Evolutionary conservation across 1,140 invertebrate species (phyloP).

Genomic region (Ips nitidus): DNA sequence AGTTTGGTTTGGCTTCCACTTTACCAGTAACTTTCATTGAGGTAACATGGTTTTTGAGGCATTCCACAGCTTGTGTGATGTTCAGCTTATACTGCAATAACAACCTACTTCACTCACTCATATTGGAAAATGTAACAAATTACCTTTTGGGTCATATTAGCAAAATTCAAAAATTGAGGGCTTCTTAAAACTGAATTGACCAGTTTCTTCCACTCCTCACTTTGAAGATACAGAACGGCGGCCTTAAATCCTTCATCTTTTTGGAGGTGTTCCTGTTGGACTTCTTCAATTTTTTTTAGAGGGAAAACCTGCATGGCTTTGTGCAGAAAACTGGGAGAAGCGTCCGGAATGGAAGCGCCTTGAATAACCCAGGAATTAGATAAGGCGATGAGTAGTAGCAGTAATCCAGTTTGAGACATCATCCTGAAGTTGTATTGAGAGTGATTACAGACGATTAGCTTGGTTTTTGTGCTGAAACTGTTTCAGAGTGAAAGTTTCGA

Average conservation of each 20-base stretch:
- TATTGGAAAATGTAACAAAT: background rate
- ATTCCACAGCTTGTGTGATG: conserved; percentile 7
- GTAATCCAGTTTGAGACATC: background rate
- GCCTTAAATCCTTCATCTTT: conserved; percentile 42
- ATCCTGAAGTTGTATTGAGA: background rate
- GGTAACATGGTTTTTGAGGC: conserved; percentile 9
- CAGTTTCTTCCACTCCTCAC: conserved; percentile 37
- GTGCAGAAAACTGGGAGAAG: background rate
- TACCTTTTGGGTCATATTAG: conserved; percentile 25
- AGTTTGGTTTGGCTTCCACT: conserved; percentile 19
- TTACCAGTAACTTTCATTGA: conserved; percentile 13
- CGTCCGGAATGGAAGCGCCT: too few species aligned
- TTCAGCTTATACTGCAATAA: conserved; percentile 25
- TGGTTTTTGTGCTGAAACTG: background rate
- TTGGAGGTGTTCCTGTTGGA: conserved; percentile 37
- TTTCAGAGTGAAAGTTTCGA: too few species aligned
- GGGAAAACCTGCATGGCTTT: conserved; percentile 27
- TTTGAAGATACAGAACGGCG: conserved; percentile 41
- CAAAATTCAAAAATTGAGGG: conserved; percentile 32
- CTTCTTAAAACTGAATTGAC: conserved; percentile 27
- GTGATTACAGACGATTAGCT: background rate
- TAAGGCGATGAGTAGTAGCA: too few species aligned
- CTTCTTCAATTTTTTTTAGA: conserved; percentile 27
- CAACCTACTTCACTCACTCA: background rate
- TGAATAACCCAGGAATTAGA: too few species aligned